Evolutionary conservation across 2,888 invertebrate genomes (phyloP).

Genomic region (Nipponacmea schrenckii): DNA sequence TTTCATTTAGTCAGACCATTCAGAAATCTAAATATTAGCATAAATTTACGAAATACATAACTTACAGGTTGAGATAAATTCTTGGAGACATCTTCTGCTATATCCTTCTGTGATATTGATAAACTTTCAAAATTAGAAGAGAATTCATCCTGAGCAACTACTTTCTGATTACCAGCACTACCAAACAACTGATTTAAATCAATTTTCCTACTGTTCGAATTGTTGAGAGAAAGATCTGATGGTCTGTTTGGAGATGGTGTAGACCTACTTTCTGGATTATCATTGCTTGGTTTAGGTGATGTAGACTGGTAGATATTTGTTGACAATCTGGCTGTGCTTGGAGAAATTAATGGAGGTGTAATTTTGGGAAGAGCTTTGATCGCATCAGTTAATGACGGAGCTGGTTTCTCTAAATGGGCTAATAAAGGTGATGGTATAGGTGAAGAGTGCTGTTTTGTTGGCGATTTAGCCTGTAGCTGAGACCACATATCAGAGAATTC

Average conservation of each 20-base stretch:
- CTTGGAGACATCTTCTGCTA: no score
- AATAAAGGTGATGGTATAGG: not conserved
- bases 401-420: constrained; percentile 8
- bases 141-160: constrained; percentile 39
- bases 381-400: constrained; percentile 24
- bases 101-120: constrained; percentile 18
- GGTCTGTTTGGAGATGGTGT: no score
- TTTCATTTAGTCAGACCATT: no score
- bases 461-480: constrained; percentile 37
- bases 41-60: no score
- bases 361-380: constrained; percentile 39
- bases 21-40: no score
- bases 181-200: constrained; percentile 38
- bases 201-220: constrained; percentile 28
- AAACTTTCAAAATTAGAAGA: constrained; percentile 43
- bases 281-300: constrained; percentile 20
- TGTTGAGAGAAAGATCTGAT: no score
- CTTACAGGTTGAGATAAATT: no score
- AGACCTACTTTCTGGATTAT: not conserved
- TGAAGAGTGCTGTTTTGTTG: constrained; percentile 1
- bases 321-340: constrained; percentile 6
- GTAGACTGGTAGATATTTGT: not conserved
- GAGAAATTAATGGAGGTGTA: constrained; percentile 26
- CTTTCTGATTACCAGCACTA: constrained; percentile 22
- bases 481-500: constrained; percentile 61